phyloP scores from a whole-genome alignment of 2,797 vertebrate genomes.

The Protonibea diacanthus region DNA sequence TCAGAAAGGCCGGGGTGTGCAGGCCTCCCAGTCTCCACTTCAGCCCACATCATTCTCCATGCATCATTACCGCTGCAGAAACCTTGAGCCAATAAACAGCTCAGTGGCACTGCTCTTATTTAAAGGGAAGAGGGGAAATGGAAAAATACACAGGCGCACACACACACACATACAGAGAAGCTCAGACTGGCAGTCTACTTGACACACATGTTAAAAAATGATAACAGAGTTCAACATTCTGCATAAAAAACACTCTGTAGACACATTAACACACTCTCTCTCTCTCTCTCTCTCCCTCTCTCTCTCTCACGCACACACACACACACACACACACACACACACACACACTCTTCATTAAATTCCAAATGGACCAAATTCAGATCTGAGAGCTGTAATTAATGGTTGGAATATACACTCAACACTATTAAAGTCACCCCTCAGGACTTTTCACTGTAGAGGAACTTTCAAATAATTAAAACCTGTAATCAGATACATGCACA shows the following conservation, averaged over 20 bases:
- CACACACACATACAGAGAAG: conserved; percentile 3
- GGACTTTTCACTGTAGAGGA: conserved; percentile 54
- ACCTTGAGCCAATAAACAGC: conserved; percentile 86
- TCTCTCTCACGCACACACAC: background rate
- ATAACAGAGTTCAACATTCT: conserved; percentile 35
- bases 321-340: background rate
- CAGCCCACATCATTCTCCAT: conserved; percentile 82
- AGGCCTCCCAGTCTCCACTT: conserved; percentile 57
- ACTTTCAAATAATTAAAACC: conserved; percentile 71
- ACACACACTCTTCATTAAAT: conserved; percentile 32
- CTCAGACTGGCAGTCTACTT: conserved; percentile 8
- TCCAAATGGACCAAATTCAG: conserved; percentile 48
- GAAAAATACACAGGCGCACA: conserved; percentile 60
- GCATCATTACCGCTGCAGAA: conserved; percentile 86
- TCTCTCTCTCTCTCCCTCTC: too few relatives aligned
- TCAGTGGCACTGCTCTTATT: conserved; percentile 75
- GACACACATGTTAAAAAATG: conserved; percentile 34
- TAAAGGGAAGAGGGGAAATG: conserved; percentile 71
- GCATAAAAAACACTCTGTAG: conserved; percentile 17
- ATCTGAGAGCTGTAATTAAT: conserved; percentile 67
- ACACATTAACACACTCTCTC: conserved; percentile 14
- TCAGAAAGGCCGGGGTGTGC: conserved; percentile 68
- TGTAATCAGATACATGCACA: conserved; percentile 66
- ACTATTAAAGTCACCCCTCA: conserved; percentile 55
- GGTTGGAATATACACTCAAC: conserved; percentile 43